Base-by-base conservation (phyloP, 1,140 invertebrate species). In the Lethrus apterus region DNA sequence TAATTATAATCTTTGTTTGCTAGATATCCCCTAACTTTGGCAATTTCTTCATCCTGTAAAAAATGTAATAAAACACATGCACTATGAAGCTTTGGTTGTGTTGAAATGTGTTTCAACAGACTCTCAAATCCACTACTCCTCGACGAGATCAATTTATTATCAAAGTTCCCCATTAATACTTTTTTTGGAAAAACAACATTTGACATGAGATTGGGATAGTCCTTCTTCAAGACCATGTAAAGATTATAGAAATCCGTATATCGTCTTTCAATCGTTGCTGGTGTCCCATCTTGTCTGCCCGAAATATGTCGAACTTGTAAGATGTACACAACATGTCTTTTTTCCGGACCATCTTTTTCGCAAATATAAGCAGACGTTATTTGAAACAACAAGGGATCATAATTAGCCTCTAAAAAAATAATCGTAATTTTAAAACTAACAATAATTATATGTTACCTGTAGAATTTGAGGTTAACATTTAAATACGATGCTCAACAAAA, bases 171-270 rank as follows among this genome's bases (percentile, higher is more conserved):
- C 34, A 84, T 65, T 7, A 87, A 57, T 13, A 60, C 78, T 67
- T 88, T 89, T 57, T 78, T 80, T 4, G 86, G 86, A 67, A 89
- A 89, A 41, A 70, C 66, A 4, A 84, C 62, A 29, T 63, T 66
- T 38, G 62, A 62, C 62, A 87, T 66, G 33, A 78, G 57, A 10
- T 68, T 32, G 3, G 82, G 77, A 66, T 74, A 74, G 32, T 75
- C 71, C 45, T 77, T 77, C 51, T 73, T 77, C 2, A 89, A 63
- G 2, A 69, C 64, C 52, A 74, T 72, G 63, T 81, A 84, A 2
- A 88, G 67, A 42, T 76, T 74, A 11, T 81, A 67, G 66, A 88
- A 88, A 55, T 89, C 80, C 4, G 84, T 84, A 56, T 88, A 89
- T 53, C 86, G 70, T 47, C 83, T 68, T 55, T 86, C 78, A 21